Evolutionary conservation across 2,888 invertebrate genomes (phyloP), one percentile per base, ranked within the genome.

Genomic region (Meteorus cinctellus): DNA sequence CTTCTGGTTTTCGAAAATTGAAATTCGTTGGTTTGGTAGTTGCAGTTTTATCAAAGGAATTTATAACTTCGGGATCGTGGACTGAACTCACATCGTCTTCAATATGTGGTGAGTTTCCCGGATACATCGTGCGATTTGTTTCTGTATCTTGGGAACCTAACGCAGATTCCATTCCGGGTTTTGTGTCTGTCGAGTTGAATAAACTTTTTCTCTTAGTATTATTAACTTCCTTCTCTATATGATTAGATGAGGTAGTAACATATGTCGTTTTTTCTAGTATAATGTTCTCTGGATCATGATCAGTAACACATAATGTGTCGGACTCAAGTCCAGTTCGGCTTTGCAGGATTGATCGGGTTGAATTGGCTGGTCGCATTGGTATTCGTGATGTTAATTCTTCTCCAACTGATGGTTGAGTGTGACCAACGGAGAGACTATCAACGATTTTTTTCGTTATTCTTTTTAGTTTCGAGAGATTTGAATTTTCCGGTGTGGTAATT

Each of bases 281-380:
- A 60, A 36, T 71, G 29, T 63, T 60, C 29, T 29, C 48, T 67
- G 34, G 16, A 51, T 59, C 16, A 62, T 41, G 73, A 34, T 4
- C 41, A 16, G 19, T 63, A 62, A 14, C 45, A 51, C 24, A 27
- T 51, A 19, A 67, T 59, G 29, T 66, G 19, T 74, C 74, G 2
- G 74, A 72, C 31, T 80, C 77, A 3, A 81, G 24, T 24, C 24
- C 1, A 24, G 24, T 24, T 24, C 24, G 24, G 24, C 24, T 24
- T 24, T 24, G 0, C 1, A 0, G 24, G 1, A 24, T 24, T 24
- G 24, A 24, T 24, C 24, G 24, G 24, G 24, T 24, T 24, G 1
- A 24, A 24, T 24, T 24, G 24, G 24, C 24, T 24, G 24, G 24
- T 24, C 24, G 24, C 24, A 24, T 24, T 24, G 24, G 1, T 24